Conservation (phyloP, 2,113 vertebrate species). For the Hippolais icterina region DNA sequence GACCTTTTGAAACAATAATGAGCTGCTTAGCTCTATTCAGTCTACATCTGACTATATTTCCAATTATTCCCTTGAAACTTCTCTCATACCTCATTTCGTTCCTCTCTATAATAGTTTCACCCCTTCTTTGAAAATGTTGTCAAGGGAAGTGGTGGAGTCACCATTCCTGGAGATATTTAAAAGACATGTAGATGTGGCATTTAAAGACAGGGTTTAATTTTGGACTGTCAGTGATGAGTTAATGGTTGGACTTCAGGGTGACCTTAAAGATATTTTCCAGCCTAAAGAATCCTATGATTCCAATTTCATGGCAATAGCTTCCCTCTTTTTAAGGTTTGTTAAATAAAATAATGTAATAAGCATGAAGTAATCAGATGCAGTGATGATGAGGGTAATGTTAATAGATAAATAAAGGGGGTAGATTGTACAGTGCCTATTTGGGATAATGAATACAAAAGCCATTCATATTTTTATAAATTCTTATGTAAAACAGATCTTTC, state of each 20-base stretch:
- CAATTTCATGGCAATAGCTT: background rate
- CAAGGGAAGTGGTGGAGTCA: background rate
- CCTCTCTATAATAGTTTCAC: background rate
- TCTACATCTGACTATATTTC: background rate
- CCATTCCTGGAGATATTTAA: background rate
- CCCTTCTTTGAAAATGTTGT: background rate
- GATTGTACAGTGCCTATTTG: background rate
- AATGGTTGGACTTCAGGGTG: background rate
- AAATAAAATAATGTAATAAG: background rate
- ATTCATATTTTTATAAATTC: background rate
- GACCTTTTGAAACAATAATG: background rate
- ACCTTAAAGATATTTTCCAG: background rate
- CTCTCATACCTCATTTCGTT: background rate
- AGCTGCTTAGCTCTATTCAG: background rate
- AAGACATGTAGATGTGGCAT: background rate
- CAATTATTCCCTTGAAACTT: background rate
- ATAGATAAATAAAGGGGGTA: background rate
- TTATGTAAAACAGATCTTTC: background rate
- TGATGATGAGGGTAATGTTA: background rate
- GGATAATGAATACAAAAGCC: background rate
- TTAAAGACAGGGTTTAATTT: background rate
- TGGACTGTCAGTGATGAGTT: background rate
- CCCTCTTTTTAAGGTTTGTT: background rate
- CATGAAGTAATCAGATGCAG: background rate
- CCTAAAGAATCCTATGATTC: background rate